phyloP scores from a whole-genome alignment of 2,888 invertebrate species.

The Digitonthophagus gazella region DNA sequence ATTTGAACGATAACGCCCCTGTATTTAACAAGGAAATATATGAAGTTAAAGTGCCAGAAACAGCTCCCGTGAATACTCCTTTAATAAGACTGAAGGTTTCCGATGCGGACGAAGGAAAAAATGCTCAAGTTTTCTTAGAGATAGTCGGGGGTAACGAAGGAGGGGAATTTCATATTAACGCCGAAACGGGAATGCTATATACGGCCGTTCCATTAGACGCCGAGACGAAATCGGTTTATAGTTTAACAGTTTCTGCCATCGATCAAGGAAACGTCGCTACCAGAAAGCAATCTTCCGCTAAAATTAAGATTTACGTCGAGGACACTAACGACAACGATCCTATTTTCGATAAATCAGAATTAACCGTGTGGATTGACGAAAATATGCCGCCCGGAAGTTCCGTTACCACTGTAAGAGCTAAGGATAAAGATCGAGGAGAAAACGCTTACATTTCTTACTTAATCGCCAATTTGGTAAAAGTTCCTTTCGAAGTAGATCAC shows the following conservation, averaged over 20 bases:
- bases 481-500: slow-evolving; percentile 95
- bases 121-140: slow-evolving; percentile 80
- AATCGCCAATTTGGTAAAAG: slow-evolving; percentile 83
- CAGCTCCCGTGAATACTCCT: slow-evolving; percentile 84
- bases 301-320: slow-evolving; percentile 82
- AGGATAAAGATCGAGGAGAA: slow-evolving; percentile 88
- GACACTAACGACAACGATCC: slow-evolving; percentile 96
- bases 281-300: slow-evolving; percentile 83
- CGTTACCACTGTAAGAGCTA: slow-evolving; percentile 80
- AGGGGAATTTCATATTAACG: slow-evolving; percentile 82
- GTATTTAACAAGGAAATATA: slow-evolving; percentile 85
- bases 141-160: slow-evolving; percentile 92
- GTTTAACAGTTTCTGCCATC: slow-evolving; percentile 84
- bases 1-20: slow-evolving; percentile 82
- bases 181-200: slow-evolving; percentile 85
- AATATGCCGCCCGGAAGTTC: slow-evolving; percentile 84
- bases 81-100: slow-evolving; percentile 83
- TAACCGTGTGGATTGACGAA: slow-evolving; percentile 76
- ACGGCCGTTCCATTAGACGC: slow-evolving; percentile 81
- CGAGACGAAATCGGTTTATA: slow-evolving; percentile 79
- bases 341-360: slow-evolving; percentile 70
- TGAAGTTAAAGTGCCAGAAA: slow-evolving; percentile 84
- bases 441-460: slow-evolving; percentile 95
- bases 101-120: slow-evolving; percentile 80
- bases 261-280: slow-evolving; percentile 83